Evolutionary conservation across 2,113 vertebrate species (phyloP), one percentile per base, ranked within the genome.

Genomic region (Eudyptes chrysolophus): DNA sequence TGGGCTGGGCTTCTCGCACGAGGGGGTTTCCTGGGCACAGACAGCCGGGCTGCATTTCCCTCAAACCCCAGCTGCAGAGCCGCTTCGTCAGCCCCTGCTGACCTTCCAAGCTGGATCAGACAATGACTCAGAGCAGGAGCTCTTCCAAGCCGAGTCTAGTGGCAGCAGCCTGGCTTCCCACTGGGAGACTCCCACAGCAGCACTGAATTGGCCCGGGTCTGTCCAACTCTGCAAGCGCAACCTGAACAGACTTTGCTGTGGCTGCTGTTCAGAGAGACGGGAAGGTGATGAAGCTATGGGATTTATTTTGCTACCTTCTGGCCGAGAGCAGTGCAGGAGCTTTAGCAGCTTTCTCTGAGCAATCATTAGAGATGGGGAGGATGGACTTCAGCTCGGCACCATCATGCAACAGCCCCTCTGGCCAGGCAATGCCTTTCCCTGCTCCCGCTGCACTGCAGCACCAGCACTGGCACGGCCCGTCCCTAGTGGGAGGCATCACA

Each of bases 401-500:
- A 0, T 6, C 10, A 14, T 10, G 7, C 61, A 34, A 4, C 46
- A 78, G 55, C 13, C 7, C 40, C 48, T 40, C 17, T 16, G 83
- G 54, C 54, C 3, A 3, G 58, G 55, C 86, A 27, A 3, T 46
- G 70, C 72, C 64, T 49, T 12, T 30, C 42, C 90, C 55, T 26
- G 62, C 92, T 83, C 87, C 55, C 8, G 0, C 91, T 78, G 95
- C 92, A 51, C 92, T 81, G 96, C 97, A 95, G 92, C 71, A 68
- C 57, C 75, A 11, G 87, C 25, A 0, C 85, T 34, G 76, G 85
- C 94, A 64, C 4, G 0, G 68, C 88, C 58, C 5, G 2, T 22
- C 87, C 81, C 92, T 46, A 18, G 84, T 68, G 91, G 94, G 93
- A 97, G 84, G 94, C 72, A 91, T 87, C 89, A 38, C n/a, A 11